Base-by-base conservation (phyloP, 35 echinoderm and acorn worm species). In the Lytechinus pictus region DNA sequence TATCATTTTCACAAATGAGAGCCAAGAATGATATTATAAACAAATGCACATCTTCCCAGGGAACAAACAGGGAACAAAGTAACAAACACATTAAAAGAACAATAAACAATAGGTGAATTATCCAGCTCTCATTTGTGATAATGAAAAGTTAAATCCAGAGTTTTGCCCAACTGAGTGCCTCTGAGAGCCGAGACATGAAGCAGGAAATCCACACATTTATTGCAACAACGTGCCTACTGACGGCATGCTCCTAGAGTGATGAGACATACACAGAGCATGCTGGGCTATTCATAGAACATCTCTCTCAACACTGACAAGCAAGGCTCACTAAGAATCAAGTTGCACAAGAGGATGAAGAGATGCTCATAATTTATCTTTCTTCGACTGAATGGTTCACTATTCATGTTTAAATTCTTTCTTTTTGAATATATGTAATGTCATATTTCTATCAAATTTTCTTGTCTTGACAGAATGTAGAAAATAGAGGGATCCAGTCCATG, bases 141-240 rank as follows among this genome's bases (percentile, higher is more conserved):
- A 14, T 0, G 66, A 24, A 79, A 24, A 79, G n/a, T 79, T 79
- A n/a, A 24, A 79, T 44, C 33, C 16, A 79, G 4, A 79, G 16
- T 79, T 79, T 79, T 79, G 66, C 66, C 66, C 19, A n/a, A 79
- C 66, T n/a, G 66, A 79, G 66, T 79, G 66, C 66, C 66, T 79
- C 66, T 11, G 56, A 58, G 56, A 10, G 56, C 9, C 33, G 66
- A n/a, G 21, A 79, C 66, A 79, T 19, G 3, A n/a, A 79, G 66
- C 66, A 79, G 66, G 66, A 79, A 79, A 79, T 24, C 21, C 66
- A 79, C 4, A 24, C 4, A 79, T 79, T 24, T 24, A 79, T 24
- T 79, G 6, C 21, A 58, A 58, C 56, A 13, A 58, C 9, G 16
- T 5, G 19, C 19, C 66, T 79, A 19, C 66, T 0, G 56, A 79